Percentiles rank a stretch among this genome's conserved stretches.
These are phyloP conservation scores for Nomada ruficornis DNA, from an alignment of 2,888 invertebrate species.

Conservation along the genomic window DNA sequence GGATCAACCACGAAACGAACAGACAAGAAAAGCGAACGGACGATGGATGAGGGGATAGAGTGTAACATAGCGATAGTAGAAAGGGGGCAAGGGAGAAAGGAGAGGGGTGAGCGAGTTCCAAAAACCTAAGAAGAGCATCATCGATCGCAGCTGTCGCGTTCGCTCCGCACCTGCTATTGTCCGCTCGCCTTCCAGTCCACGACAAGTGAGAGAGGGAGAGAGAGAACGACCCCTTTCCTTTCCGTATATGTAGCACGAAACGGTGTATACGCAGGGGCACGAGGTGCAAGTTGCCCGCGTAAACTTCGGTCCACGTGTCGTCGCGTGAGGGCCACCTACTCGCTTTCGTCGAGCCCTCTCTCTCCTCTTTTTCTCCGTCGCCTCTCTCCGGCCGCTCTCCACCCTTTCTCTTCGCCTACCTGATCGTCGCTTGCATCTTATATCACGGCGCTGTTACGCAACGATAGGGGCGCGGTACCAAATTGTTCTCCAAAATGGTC, in stretches of 20 bases:
- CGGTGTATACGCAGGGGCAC: constrained; percentile 21
- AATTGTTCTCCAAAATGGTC: constrained; percentile 18
- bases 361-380: not conserved
- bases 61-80: constrained; percentile 38
- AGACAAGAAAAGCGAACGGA: not conserved
- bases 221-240: constrained; percentile 75
- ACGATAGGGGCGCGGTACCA: not conserved
- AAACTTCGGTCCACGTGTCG: constrained; percentile 68
- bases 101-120: constrained; percentile 74
- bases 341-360: constrained; percentile 39
- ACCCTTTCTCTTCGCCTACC: not conserved
- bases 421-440: not conserved
- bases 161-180: constrained; percentile 83
- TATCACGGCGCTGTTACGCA: constrained; percentile 16
- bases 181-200: constrained; percentile 76
- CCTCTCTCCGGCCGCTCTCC: not conserved
- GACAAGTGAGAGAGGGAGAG: constrained; percentile 65
- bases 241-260: constrained; percentile 65
- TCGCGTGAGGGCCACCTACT: constrained; percentile 69
- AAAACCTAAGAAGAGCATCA: constrained; percentile 82
- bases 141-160: constrained; percentile 82
- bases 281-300: constrained; percentile 48
- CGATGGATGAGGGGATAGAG: constrained; percentile 2
- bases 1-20: not conserved
- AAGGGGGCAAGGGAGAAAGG: constrained; percentile 36